These are phyloP conservation scores for Neotoma lepida DNA, from an alignment of 2,113 vertebrate species.

Conservation along the genomic window DNA sequence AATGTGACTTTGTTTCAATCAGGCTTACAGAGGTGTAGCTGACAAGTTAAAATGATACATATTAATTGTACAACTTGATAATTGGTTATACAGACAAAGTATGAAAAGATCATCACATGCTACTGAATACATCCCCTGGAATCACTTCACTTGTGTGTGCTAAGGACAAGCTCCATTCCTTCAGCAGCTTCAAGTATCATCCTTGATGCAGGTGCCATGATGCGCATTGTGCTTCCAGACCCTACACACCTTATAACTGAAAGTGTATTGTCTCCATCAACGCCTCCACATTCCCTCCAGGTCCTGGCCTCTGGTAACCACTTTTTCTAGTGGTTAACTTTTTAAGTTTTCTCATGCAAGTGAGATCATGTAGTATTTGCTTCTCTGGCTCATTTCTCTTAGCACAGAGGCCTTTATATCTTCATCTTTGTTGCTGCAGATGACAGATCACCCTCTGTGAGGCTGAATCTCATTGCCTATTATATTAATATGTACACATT, in stretches of 20 bases:
- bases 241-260: neutral
- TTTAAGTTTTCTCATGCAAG: neutral
- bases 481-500: neutral
- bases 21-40: neutral
- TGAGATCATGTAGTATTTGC: neutral
- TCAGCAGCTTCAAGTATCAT: neutral
- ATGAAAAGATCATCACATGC: neutral
- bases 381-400: neutral
- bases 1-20: neutral
- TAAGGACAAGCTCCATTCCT: neutral
- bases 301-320: neutral
- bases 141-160: neutral
- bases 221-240: neutral
- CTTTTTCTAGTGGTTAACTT: neutral
- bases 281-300: neutral
- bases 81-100: neutral
- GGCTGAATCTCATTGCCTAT: neutral
- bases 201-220: neutral
- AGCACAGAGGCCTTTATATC: neutral
- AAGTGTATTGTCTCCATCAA: neutral
- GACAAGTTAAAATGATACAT: neutral
- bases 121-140: neutral
- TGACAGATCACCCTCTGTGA: neutral
- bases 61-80: neutral
- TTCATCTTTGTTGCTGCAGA: neutral